Evolutionary conservation across 2,888 invertebrate species (phyloP), one percentile per base, ranked within the genome.

Genomic region (Lycocerus yunnanus): DNA sequence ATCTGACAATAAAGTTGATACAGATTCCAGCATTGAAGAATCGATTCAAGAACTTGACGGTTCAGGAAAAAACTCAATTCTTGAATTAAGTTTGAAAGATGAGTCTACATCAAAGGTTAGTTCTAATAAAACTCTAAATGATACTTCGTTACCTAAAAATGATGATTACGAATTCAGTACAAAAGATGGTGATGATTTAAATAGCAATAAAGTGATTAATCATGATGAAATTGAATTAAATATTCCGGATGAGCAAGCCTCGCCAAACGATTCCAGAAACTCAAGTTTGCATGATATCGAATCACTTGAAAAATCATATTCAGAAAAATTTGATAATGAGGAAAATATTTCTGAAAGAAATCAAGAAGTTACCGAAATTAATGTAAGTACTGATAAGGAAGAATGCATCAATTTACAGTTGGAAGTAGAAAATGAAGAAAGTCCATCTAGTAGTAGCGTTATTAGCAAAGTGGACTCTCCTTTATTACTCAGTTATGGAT

Each of bases 401-500:
- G 24, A 59, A 8, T 13, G 9, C 14, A 2, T n/a, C 24, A 60
- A 27, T 43, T 43, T 43, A n/a, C 43, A n/a, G 6, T 43, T 43
- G 9, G 66, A 73, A 69, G 18, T 66, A 15, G 69, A 68, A 27
- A 63, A 65, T 58, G 68, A 65, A 20, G 43, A 20, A 13, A 66
- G 13, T 15, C 27, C 9, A 15, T 58, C 10, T 13, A 10, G 14
- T 0, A 27, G n/a, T 3, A 65, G n/a, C 9, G 66, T 21, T 65
- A 66, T 3, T 20, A 43, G 16, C 8, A 72, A 72, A 68, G 15
- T 11, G 11, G 61, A 67, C 16, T 43, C 61, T 68, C 72, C 18
- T 15, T 63, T 68, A 63, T 58, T 59, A 14, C 58, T 78, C 20
- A 78, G 79, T 63, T 79, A 79, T 43, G 78, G 78, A 21, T 65